Conservation (phyloP, 2,797 vertebrate species). For the Channallabes apus region DNA sequence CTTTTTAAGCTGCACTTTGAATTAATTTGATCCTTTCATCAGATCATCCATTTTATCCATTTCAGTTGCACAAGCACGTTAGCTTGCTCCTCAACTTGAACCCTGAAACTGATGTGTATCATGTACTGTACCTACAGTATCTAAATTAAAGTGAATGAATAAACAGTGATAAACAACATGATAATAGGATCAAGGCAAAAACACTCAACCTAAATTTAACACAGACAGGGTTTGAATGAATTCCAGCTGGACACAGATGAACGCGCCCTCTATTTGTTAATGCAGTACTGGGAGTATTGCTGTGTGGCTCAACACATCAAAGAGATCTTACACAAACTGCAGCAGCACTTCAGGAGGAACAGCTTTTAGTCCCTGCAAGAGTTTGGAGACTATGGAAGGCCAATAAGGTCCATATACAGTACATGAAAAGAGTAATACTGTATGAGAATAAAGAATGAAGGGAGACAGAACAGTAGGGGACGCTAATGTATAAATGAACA, state of each 20-base stretch:
- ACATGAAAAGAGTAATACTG: neutral
- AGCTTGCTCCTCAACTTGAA: neutral
- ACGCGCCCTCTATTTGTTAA: neutral
- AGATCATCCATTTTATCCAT: neutral
- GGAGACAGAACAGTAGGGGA: neutral
- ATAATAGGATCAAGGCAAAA: no score
- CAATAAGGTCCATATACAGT: neutral
- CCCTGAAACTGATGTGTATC: neutral
- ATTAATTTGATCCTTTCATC: neutral
- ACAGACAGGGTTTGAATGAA: neutral
- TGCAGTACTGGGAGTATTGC: constrained; percentile 9
- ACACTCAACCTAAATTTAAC: neutral
- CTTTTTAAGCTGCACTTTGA: neutral
- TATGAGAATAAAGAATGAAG: neutral
- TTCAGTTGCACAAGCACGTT: neutral
- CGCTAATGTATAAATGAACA: neutral
- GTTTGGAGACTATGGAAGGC: constrained; percentile 19
- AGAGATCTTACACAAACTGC: constrained; percentile 55
- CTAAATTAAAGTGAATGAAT: neutral
- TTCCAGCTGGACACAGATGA: constrained; percentile 3
- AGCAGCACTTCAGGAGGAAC: constrained; percentile 54
- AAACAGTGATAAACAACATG: neutral
- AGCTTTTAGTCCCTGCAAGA: constrained; percentile 28
- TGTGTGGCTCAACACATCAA: constrained; percentile 58
- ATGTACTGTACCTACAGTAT: neutral